phyloP scores from a whole-genome alignment of 2,797 vertebrate genomes.

The Podarcis lilfordi region DNA sequence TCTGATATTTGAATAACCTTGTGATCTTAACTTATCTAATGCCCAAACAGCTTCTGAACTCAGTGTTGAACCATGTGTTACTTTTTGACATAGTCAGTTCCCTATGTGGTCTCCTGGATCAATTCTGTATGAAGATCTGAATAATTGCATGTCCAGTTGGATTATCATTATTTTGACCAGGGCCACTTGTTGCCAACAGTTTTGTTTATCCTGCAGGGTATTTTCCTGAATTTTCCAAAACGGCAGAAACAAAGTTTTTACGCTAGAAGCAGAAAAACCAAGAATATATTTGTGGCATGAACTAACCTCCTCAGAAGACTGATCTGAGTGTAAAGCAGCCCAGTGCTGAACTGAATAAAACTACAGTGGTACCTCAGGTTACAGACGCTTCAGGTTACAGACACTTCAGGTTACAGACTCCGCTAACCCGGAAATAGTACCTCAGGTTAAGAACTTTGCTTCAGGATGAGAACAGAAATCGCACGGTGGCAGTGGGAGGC shows the following conservation, averaged over 20 bases:
- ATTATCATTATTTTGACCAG: neutral
- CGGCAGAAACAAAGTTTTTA: neutral
- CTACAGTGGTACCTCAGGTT: neutral
- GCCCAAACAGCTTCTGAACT: neutral
- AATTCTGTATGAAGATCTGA: neutral
- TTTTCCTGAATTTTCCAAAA: neutral
- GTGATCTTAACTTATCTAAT: neutral
- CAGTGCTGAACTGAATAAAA: constrained; percentile 16
- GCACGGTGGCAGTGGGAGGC: no score
- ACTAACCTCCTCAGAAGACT: neutral
- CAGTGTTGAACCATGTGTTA: neutral
- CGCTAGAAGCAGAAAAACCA: neutral
- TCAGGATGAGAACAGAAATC: no score
- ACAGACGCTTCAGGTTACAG: no score
- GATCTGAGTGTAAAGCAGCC: constrained; percentile 11
- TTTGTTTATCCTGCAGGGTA: neutral
- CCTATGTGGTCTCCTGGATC: neutral
- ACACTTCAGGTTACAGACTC: no score
- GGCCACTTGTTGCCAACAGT: neutral
- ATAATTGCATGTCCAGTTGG: neutral
- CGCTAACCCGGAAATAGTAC: no score
- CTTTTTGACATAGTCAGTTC: neutral
- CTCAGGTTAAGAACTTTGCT: no score
- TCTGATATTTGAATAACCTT: neutral
- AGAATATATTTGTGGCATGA: neutral